These are phyloP conservation scores for Centrocercus urophasianus DNA, from an alignment of 2,113 vertebrate species.

Conservation along the genomic window DNA sequence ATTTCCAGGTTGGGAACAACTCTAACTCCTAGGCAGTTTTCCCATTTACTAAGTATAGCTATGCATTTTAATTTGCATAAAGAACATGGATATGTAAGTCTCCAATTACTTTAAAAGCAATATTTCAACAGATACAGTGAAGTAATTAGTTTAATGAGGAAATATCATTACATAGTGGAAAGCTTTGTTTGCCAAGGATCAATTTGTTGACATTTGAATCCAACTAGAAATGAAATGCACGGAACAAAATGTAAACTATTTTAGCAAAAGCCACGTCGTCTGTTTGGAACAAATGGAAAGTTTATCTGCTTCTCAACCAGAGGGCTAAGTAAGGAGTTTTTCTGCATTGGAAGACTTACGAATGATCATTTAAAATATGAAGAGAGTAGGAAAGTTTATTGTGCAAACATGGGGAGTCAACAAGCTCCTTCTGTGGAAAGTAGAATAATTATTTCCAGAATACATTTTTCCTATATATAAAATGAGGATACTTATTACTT, in stretches of 20 bases:
- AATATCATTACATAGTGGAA: constrained; percentile 60
- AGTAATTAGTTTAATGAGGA: constrained; percentile 67
- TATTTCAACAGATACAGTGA: constrained; percentile 48
- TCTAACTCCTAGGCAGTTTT: constrained; percentile 13
- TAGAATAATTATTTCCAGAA: not conserved
- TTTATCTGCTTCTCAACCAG: not conserved
- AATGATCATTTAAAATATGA: not conserved
- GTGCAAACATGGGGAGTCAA: not conserved
- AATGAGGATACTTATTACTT: not conserved
- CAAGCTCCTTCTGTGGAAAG: not conserved
- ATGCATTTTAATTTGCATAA: constrained; percentile 76
- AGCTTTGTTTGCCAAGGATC: constrained; percentile 73
- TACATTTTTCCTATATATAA: not conserved
- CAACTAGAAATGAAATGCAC: not conserved
- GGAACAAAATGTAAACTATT: constrained; percentile 16
- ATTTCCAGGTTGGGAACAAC: not conserved
- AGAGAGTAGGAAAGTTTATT: not conserved
- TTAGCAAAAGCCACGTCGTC: constrained; percentile 32
- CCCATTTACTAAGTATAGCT: constrained; percentile 44
- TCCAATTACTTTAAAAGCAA: constrained; percentile 79
- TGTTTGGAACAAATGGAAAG: constrained; percentile 3
- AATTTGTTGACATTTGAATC: constrained; percentile 67
- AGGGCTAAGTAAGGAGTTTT: not conserved
- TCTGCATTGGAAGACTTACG: not conserved
- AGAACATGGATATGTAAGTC: constrained; percentile 60